phyloP scores from a whole-genome alignment of 1,140 invertebrate species.

The Brevipalpus yothersi region DNA sequence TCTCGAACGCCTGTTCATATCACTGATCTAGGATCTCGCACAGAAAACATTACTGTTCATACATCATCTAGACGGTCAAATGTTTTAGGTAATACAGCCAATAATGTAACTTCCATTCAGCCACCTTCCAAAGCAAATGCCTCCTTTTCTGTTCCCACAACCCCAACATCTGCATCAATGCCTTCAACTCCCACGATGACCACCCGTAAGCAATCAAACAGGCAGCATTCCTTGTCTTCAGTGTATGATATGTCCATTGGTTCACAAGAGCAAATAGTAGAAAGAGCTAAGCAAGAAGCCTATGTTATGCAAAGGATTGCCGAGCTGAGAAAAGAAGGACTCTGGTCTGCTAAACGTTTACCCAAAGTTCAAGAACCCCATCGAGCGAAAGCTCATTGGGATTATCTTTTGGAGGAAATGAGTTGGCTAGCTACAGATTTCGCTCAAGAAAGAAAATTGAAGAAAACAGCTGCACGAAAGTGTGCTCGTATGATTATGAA shows the following conservation, averaged over 20 bases:
- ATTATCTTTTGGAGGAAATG: slow-evolving; percentile 95
- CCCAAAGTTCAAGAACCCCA: slow-evolving; percentile 76
- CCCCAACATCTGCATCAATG: neutral
- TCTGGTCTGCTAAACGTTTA: slow-evolving; percentile 73
- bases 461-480: slow-evolving; percentile 80
- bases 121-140: too few relatives aligned
- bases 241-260: slow-evolving; percentile 25
- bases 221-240: slow-evolving; percentile 22
- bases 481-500: slow-evolving; percentile 60
- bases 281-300: slow-evolving; percentile 76
- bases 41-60: too few relatives aligned
- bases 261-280: slow-evolving; percentile 47
- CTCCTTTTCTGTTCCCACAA: neutral
- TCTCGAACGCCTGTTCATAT: too few relatives aligned
- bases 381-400: slow-evolving; percentile 85
- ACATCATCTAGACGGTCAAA: too few relatives aligned
- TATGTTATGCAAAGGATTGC: slow-evolving; percentile 71
- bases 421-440: slow-evolving; percentile 93
- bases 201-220: slow-evolving; percentile 2
- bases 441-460: slow-evolving; percentile 90
- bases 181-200: neutral
- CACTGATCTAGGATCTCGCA: too few relatives aligned
- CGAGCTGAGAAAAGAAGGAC: slow-evolving; percentile 46
- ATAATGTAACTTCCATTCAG: too few relatives aligned
- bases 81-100: too few relatives aligned